A percentile compares a stretch with the other conserved stretches of the same genome.
Conservation (phyloP, 1,140 invertebrate genomes). For the Philaenus spumarius region DNA sequence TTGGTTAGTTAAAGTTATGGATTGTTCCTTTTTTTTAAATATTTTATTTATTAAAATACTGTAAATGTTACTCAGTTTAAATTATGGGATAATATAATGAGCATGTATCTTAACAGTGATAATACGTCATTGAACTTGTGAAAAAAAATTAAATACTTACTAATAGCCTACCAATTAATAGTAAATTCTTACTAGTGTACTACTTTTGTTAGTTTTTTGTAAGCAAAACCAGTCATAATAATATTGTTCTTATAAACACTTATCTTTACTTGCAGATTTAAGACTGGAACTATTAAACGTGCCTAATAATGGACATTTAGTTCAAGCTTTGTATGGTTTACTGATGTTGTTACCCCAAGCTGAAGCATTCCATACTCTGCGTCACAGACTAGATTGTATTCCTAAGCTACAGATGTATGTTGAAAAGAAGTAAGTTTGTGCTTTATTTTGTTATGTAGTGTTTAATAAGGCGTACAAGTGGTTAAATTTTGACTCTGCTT, state of each 20-base stretch:
- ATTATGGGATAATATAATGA: too few species aligned
- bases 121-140: neutral
- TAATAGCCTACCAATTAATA: neutral
- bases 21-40: too few species aligned
- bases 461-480: too few species aligned
- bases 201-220: neutral
- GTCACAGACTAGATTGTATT: constrained; percentile 82
- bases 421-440: constrained; percentile 31
- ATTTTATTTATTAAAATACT: too few species aligned
- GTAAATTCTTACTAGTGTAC: neutral
- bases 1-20: too few species aligned
- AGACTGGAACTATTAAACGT: constrained; percentile 85
- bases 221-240: too few species aligned
- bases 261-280: constrained; percentile 58
- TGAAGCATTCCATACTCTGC: constrained; percentile 86
- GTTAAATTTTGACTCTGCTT: too few species aligned
- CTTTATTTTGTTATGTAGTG: too few species aligned
- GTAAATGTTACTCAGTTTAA: too few species aligned
- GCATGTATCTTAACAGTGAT: too few species aligned
- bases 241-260: constrained; percentile 14
- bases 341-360: constrained; percentile 97
- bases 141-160: neutral
- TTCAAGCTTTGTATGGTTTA: constrained; percentile 89
- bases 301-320: constrained; percentile 63
- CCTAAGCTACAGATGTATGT: constrained; percentile 48